phyloP scores from a whole-genome alignment of 2,797 vertebrate species.

The Cyclopterus lumpus region DNA sequence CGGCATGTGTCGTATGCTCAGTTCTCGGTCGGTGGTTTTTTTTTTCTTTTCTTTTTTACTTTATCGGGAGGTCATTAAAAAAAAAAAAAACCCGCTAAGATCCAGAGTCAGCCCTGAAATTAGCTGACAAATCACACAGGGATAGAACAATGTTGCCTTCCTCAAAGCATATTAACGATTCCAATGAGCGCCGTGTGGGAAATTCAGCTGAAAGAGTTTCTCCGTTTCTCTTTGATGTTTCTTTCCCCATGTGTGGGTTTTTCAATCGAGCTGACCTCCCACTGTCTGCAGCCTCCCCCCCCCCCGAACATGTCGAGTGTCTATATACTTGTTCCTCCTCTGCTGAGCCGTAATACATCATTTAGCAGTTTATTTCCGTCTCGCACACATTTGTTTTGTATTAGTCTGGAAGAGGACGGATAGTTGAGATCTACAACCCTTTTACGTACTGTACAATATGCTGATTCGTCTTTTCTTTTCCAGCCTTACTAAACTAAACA shows the following conservation, averaged over 20 bases:
- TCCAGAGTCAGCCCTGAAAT: slow-evolving; percentile 39
- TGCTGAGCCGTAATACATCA: slow-evolving; percentile 49
- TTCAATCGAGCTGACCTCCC: slow-evolving; percentile 50
- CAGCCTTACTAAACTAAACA: slow-evolving; percentile 39
- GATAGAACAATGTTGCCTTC: slow-evolving; percentile 47
- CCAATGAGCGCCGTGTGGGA: slow-evolving; percentile 36
- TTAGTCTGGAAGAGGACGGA: slow-evolving; percentile 21
- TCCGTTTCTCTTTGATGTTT: slow-evolving; percentile 56
- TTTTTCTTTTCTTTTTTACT: slow-evolving; percentile 19
- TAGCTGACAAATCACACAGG: slow-evolving; percentile 39
- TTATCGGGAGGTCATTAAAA: slow-evolving; percentile 55
- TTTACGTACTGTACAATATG: slow-evolving; percentile 4
- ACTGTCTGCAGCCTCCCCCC: slow-evolving; percentile 42
- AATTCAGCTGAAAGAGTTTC: slow-evolving; percentile 55
- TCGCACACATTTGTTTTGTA: slow-evolving; percentile 55
- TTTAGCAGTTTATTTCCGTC: slow-evolving; percentile 45
- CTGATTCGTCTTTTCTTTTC: slow-evolving; percentile 40
- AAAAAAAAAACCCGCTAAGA: slow-evolving; percentile 45
- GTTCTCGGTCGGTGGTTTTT: slow-evolving; percentile 3
- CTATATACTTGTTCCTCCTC: slow-evolving; percentile 51
- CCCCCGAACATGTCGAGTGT: slow-evolving; percentile 23
- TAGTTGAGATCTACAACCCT: slow-evolving; percentile 40
- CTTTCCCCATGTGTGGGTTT: slow-evolving; percentile 52
- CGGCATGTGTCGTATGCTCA: slow-evolving; percentile 11
- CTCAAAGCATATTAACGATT: slow-evolving; percentile 55